A percentile compares a stretch with the other conserved stretches of the same genome.
These are phyloP conservation scores for Pelobates cultripes DNA, from an alignment of 2,797 vertebrate species.

Conservation along the genomic window DNA sequence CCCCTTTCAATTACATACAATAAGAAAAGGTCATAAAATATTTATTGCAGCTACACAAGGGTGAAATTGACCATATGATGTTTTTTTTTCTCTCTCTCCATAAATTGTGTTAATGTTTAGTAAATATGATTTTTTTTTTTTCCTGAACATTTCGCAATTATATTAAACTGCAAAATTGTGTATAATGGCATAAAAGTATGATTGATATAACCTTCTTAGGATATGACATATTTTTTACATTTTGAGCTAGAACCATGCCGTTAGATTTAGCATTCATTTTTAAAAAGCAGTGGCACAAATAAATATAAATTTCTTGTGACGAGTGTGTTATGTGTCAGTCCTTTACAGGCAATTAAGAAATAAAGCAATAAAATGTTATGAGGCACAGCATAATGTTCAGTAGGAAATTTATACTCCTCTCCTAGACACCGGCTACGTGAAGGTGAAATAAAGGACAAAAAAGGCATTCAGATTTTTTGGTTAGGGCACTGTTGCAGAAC, in stretches of 20 bases:
- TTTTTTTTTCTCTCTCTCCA: too few species aligned
- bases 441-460: slow-evolving; percentile 44
- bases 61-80: not conserved
- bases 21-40: not conserved
- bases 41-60: not conserved
- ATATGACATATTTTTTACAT: not conserved
- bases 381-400: slow-evolving; percentile 55
- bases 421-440: slow-evolving; percentile 24
- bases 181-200: not conserved
- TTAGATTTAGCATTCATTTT: slow-evolving; percentile 39
- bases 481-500: too few species aligned
- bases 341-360: slow-evolving; percentile 67
- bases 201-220: not conserved
- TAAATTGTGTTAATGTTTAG: not conserved
- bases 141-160: not conserved
- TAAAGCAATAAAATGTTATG: slow-evolving; percentile 61
- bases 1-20: not conserved
- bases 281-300: slow-evolving; percentile 58
- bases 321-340: slow-evolving; percentile 56
- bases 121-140: not conserved
- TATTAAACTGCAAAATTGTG: not conserved
- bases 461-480: not conserved
- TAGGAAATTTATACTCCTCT: slow-evolving; percentile 23
- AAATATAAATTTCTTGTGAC: slow-evolving; percentile 60
- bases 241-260: not conserved